phyloP scores from a whole-genome alignment of 2,113 vertebrate genomes.

The Paracyprichromis sp. region DNA sequence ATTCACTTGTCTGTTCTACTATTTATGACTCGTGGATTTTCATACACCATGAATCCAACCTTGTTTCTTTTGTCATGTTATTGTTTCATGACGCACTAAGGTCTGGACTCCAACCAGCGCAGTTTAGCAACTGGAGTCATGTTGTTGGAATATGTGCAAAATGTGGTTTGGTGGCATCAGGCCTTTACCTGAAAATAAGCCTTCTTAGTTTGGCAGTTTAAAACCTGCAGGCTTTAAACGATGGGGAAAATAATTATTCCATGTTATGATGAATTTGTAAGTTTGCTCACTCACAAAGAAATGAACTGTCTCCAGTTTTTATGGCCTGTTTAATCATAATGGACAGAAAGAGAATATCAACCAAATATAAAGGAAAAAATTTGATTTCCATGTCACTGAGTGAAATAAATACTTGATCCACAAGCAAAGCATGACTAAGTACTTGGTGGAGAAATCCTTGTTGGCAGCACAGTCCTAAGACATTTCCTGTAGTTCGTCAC shows the following conservation, averaged over 20 bases:
- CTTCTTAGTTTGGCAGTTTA: not conserved
- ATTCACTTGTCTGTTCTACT: not conserved
- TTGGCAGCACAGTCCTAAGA: not conserved
- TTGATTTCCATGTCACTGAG: not conserved
- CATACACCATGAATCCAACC: not conserved
- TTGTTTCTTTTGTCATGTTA: not conserved
- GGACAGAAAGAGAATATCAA: not conserved
- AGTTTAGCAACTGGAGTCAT: not conserved
- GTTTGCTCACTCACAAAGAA: not conserved
- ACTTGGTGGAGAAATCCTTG: not conserved
- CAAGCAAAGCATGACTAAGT: not conserved
- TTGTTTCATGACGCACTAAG: not conserved
- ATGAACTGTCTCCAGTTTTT: not conserved
- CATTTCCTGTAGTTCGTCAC: not conserved
- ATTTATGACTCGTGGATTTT: not conserved
- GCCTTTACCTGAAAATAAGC: not conserved
- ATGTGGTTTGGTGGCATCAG: not conserved
- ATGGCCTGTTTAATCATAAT: not conserved
- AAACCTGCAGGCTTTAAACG: not conserved
- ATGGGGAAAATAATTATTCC: not conserved
- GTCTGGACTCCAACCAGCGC: not conserved
- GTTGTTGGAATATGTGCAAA: not conserved
- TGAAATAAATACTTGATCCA: not conserved
- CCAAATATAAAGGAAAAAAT: not conserved
- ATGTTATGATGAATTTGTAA: not conserved